Evolutionary conservation across 1,140 invertebrate species (phyloP).

Genomic region (Trialeurodes vaporariorum): DNA sequence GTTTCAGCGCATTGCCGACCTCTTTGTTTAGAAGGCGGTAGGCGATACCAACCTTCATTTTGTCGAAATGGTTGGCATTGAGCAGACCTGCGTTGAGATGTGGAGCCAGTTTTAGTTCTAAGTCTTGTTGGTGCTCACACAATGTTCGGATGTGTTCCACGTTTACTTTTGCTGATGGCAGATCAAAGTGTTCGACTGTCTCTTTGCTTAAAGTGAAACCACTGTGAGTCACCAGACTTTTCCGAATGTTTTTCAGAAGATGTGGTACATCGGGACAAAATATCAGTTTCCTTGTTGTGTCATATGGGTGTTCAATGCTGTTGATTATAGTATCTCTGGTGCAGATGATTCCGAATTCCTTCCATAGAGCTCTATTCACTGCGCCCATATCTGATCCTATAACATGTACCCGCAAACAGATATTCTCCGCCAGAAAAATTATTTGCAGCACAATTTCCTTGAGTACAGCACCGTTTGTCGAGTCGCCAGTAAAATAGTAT

Average conservation of each 20-base stretch:
- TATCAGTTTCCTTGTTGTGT: not conserved
- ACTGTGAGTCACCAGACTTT: not conserved
- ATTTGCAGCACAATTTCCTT: not conserved
- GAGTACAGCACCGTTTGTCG: not conserved
- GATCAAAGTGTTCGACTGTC: not conserved
- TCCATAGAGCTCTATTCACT: slow-evolving; percentile 2
- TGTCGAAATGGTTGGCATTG: slow-evolving; percentile 1
- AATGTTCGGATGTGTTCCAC: too few species aligned
- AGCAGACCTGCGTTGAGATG: not conserved
- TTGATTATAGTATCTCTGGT: not conserved
- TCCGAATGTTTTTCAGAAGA: slow-evolving; percentile 1
- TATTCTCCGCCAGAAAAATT: not conserved
- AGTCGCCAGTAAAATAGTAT: slow-evolving; percentile 6
- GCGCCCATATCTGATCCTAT: slow-evolving; percentile 5
- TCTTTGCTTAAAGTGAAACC: not conserved
- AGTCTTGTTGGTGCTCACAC: slow-evolving; percentile 4
- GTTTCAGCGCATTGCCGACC: not conserved
- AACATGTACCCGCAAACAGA: not conserved
- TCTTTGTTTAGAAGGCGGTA: not conserved
- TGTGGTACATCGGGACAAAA: slow-evolving; percentile 5
- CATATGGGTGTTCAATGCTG: slow-evolving; percentile 3
- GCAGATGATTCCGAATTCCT: not conserved
- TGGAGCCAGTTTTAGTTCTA: slow-evolving; percentile 2
- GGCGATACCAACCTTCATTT: slow-evolving; percentile 5
- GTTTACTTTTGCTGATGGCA: too few species aligned